Percentiles rank a stretch among this genome's conserved stretches.
phyloP scores from a whole-genome alignment of 1,140 invertebrate genomes.

The Rhizoglyphus robini region DNA sequence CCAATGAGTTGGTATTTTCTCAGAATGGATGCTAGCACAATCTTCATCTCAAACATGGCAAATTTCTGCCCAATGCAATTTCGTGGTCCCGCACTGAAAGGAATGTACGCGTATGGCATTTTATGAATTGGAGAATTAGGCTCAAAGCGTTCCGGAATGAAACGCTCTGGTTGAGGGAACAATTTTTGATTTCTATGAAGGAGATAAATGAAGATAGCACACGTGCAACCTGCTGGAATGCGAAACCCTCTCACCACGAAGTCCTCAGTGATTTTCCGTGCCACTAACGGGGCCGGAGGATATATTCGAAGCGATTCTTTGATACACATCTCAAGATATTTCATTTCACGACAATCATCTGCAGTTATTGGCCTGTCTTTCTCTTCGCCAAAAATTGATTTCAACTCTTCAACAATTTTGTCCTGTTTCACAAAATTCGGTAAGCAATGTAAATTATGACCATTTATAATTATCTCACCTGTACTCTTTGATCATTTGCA shows the following conservation, averaged over 20 bases:
- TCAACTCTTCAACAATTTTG: constrained; percentile 31
- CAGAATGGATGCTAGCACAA: constrained; percentile 37
- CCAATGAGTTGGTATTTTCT: constrained; percentile 32
- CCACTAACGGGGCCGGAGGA: not conserved
- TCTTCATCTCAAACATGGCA: too few relatives aligned
- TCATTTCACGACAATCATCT: not conserved
- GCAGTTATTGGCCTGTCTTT: constrained; percentile 25
- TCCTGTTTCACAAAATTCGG: constrained; percentile 23
- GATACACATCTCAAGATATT: too few relatives aligned
- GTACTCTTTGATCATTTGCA: constrained; percentile 33
- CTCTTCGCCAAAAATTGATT: constrained; percentile 30
- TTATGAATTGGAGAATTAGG: constrained; percentile 35
- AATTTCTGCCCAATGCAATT: too few relatives aligned
- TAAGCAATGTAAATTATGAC: not conserved
- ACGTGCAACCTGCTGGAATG: not conserved
- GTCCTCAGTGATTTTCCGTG: not conserved
- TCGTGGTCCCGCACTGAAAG: too few relatives aligned
- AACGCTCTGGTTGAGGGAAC: constrained; percentile 58
- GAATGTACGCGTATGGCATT: too few relatives aligned
- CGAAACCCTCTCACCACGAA: not conserved
- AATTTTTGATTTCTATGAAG: not conserved
- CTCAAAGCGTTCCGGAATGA: too few relatives aligned
- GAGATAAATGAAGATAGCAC: not conserved
- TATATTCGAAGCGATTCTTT: not conserved
- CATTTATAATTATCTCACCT: constrained; percentile 24